phyloP scores from a whole-genome alignment of 2,888 invertebrate species.

The Eumacrocentrus americanus region DNA sequence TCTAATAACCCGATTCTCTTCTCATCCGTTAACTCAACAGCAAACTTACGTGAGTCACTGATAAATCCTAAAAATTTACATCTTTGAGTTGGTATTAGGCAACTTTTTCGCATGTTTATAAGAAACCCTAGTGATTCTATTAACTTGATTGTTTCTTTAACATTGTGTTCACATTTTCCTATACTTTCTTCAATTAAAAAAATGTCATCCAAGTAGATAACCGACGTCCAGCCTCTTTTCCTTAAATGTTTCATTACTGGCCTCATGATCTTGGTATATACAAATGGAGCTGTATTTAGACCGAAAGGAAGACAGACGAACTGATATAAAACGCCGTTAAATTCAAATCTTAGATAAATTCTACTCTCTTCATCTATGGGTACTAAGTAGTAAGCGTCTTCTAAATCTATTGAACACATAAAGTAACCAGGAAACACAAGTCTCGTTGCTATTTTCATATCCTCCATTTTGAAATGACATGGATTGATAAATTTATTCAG shows the following conservation, averaged over 20 bases:
- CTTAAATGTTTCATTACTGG: constrained; percentile 19
- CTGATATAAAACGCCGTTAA: constrained; percentile 32
- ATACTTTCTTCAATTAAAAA: background rate
- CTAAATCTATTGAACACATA: constrained; percentile 27
- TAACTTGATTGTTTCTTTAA: background rate
- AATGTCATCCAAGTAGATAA: constrained; percentile 26
- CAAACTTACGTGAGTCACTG: background rate
- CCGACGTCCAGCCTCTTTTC: constrained; percentile 7
- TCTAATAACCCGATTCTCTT: background rate
- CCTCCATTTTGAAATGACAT: background rate
- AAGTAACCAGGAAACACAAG: too few relatives aligned
- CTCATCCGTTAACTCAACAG: constrained; percentile 1
- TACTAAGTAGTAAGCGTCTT: constrained; percentile 32
- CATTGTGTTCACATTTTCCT: background rate
- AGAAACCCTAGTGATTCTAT: constrained; percentile 4
- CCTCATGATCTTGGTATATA: constrained; percentile 39
- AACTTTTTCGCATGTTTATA: constrained; percentile 11
- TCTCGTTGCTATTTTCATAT: background rate
- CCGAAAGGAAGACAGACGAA: constrained; percentile 41
- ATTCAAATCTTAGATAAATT: constrained; percentile 40
- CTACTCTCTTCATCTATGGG: constrained; percentile 30
- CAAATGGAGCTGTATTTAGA: constrained; percentile 35
- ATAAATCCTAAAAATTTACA: constrained; percentile 24
- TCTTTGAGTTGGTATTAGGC: background rate
- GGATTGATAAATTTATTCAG: background rate